These are phyloP conservation scores for Austrolebias charrua DNA, from an alignment of 2,797 vertebrate species.

Conservation along the genomic window DNA sequence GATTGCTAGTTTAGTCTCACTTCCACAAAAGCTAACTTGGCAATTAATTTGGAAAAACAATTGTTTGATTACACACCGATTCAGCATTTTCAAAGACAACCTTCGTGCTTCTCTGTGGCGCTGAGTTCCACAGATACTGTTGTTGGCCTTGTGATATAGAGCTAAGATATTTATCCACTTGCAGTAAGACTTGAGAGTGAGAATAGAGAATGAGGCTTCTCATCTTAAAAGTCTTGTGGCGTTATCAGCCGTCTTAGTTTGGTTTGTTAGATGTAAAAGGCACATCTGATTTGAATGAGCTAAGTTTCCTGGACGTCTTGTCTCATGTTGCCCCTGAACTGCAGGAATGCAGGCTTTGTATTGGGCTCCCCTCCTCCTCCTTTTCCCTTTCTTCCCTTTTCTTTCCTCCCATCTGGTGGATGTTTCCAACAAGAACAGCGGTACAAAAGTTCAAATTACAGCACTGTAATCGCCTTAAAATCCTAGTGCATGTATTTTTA, in stretches of 20 bases:
- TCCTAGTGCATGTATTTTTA: slow-evolving; percentile 15
- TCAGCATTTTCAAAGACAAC: not conserved
- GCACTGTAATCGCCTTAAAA: slow-evolving; percentile 58
- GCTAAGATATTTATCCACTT: not conserved
- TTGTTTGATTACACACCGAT: not conserved
- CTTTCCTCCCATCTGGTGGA: slow-evolving; percentile 38
- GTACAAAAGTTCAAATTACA: slow-evolving; percentile 60
- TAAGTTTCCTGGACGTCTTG: slow-evolving; percentile 68
- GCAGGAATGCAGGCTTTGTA: slow-evolving; percentile 77
- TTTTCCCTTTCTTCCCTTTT: slow-evolving; percentile 49
- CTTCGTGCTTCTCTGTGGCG: not conserved
- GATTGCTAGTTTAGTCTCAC: slow-evolving; percentile 9
- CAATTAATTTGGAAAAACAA: not conserved
- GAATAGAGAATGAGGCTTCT: not conserved
- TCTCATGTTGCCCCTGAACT: slow-evolving; percentile 68
- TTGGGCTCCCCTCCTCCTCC: slow-evolving; percentile 64
- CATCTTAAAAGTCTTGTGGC: slow-evolving; percentile 30
- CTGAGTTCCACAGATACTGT: slow-evolving; percentile 13
- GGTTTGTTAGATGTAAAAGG: slow-evolving; percentile 28
- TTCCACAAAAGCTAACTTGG: slow-evolving; percentile 17
- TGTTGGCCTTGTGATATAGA: not conserved
- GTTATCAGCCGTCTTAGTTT: slow-evolving; percentile 11
- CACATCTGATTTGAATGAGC: slow-evolving; percentile 69
- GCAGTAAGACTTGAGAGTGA: slow-evolving; percentile 4
- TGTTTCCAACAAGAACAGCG: slow-evolving; percentile 53